Evolutionary conservation across 2,888 invertebrate species (phyloP).

Genomic region (Pheosia tremula): DNA sequence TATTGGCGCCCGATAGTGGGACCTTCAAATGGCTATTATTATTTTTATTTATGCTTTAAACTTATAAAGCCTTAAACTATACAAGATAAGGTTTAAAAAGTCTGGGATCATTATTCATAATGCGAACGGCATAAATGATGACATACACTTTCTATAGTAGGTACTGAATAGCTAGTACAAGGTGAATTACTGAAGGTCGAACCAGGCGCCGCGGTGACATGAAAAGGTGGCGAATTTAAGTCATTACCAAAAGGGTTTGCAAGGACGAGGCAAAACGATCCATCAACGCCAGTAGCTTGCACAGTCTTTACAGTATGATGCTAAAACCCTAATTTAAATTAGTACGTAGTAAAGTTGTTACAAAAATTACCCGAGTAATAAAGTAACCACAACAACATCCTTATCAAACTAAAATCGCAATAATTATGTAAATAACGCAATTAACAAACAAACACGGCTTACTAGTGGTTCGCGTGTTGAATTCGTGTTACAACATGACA

Average conservation of each 20-base stretch:
- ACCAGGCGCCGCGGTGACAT: not conserved
- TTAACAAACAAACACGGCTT: slow-evolving; percentile 3
- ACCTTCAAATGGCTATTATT: no score
- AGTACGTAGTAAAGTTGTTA: no score
- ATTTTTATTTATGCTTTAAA: no score
- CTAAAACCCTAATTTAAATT: no score
- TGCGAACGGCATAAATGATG: not conserved
- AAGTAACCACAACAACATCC: no score
- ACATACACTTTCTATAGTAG: not conserved
- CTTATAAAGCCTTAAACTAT: no score
- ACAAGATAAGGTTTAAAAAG: not conserved
- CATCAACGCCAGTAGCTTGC: no score
- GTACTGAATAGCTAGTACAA: not conserved
- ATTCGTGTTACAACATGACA: slow-evolving; percentile 3
- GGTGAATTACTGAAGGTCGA: no score
- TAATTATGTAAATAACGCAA: not conserved
- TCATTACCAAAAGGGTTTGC: not conserved
- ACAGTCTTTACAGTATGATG: no score
- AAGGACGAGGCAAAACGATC: not conserved
- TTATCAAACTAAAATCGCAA: not conserved
- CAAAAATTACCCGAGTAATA: no score
- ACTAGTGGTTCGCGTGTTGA: slow-evolving; percentile 3
- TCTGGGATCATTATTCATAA: not conserved
- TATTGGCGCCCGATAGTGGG: no score
- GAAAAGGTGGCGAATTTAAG: slow-evolving; percentile 1